Conservation (phyloP, 2,888 invertebrate species). For the Drosophila crucigera region DNA sequence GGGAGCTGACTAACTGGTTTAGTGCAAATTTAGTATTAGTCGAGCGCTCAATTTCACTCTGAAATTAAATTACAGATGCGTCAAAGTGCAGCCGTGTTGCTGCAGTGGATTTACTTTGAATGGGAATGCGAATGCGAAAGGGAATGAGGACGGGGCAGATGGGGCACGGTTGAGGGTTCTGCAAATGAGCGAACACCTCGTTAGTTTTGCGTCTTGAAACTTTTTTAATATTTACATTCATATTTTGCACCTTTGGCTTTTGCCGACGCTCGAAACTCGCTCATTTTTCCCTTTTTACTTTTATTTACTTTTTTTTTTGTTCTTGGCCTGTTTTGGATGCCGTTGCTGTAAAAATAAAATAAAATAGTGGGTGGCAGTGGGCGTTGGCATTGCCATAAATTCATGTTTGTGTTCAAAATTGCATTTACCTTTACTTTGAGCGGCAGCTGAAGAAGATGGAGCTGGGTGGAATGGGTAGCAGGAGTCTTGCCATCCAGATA, state of each 20-base stretch:
- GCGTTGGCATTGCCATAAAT: conserved; percentile 59
- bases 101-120: not conserved
- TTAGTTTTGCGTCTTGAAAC: conserved; percentile 77
- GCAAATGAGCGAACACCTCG: conserved; percentile 79
- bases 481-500: conserved; percentile 14
- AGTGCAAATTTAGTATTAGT: conserved; percentile 79
- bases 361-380: conserved; percentile 19
- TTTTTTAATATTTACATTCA: conserved; percentile 83
- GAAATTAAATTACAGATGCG: conserved; percentile 77
- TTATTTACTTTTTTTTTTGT: conserved; percentile 14
- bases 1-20: conserved; percentile 70
- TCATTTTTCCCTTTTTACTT: conserved; percentile 4
- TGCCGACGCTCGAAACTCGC: conserved; percentile 34
- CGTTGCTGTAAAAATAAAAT: conserved; percentile 15
- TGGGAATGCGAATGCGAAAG: not conserved
- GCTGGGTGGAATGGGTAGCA: not conserved
- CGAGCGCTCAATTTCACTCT: conserved; percentile 76
- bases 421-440: conserved; percentile 79
- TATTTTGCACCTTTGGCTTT: conserved; percentile 77
- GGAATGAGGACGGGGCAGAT: not conserved
- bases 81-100: conserved; percentile 57
- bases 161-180: conserved; percentile 6
- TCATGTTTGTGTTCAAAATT: conserved; percentile 79
- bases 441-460: conserved; percentile 33
- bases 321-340: conserved; percentile 27